Evolutionary conservation across 2,888 invertebrate genomes (phyloP).

Genomic region (Pachliopta kotzebuea): DNA sequence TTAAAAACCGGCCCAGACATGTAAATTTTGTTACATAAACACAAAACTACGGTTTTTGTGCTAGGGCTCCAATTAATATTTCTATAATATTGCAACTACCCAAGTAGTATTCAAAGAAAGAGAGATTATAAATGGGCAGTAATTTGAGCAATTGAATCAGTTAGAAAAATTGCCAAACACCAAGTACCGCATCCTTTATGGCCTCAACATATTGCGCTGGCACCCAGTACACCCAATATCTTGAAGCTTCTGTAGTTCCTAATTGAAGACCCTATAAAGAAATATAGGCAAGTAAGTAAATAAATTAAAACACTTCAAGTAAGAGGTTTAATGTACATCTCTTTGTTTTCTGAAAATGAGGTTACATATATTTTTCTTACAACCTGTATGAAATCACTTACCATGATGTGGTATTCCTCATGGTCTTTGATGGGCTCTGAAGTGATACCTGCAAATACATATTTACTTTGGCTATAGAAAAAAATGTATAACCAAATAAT

Average conservation of each 20-base stretch:
- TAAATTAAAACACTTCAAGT: neutral
- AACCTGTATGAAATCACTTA: conserved; percentile 55
- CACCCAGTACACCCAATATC: conserved; percentile 97
- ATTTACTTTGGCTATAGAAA: neutral
- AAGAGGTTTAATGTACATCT: neutral
- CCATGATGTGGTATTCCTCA: conserved; percentile 95
- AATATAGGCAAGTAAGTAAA: no score
- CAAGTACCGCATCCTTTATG: conserved; percentile 93
- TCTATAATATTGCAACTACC: conserved; percentile 71
- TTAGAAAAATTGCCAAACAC: conserved; percentile 91
- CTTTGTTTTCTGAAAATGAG: neutral
- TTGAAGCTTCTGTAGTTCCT: conserved; percentile 94
- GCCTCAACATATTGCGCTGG: conserved; percentile 94
- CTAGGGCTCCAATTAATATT: conserved; percentile 34
- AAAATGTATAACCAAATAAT: neutral
- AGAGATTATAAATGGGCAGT: conserved; percentile 43
- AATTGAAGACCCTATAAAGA: conserved; percentile 90
- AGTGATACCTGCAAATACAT: conserved; percentile 65
- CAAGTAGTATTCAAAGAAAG: conserved; percentile 54
- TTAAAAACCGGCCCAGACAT: conserved; percentile 15
- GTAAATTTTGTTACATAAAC: conserved; percentile 17
- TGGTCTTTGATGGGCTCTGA: conserved; percentile 93
- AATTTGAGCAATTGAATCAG: conserved; percentile 21
- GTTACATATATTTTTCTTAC: neutral
- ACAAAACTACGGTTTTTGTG: conserved; percentile 21